Evolutionary conservation across 2,113 vertebrate genomes (phyloP).

Genomic region (Myrmecophaga tridactyla): DNA sequence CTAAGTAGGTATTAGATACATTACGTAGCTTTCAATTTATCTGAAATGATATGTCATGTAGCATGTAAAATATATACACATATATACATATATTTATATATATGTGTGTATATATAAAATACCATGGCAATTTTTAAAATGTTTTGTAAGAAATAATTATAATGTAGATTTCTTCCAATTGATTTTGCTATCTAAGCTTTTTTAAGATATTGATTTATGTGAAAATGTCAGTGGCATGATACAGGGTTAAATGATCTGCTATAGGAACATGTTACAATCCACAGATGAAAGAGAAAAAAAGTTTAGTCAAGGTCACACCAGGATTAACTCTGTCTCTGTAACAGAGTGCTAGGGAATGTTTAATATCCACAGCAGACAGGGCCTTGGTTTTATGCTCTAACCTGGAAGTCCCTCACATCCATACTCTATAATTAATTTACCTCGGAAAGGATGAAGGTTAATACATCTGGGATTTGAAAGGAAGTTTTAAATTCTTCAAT

Average conservation of each 20-base stretch:
- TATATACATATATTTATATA: background rate
- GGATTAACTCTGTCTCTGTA: slow-evolving; percentile 47
- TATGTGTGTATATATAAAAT: background rate
- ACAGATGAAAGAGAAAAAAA: background rate
- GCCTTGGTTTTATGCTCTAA: slow-evolving; percentile 39
- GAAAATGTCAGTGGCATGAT: background rate
- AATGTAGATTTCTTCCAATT: background rate
- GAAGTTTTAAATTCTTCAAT: slow-evolving; percentile 21
- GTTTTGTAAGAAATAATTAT: background rate
- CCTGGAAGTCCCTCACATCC: slow-evolving; percentile 49
- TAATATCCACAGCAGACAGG: slow-evolving; percentile 39
- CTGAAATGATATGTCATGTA: background rate
- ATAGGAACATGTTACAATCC: background rate
- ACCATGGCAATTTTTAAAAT: background rate
- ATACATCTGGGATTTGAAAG: slow-evolving; percentile 43
- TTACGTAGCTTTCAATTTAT: background rate
- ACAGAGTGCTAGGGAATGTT: slow-evolving; percentile 2
- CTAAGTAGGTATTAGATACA: background rate
- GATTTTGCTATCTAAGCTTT: background rate
- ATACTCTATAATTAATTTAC: slow-evolving; percentile 62
- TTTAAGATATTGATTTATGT: background rate
- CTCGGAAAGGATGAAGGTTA: slow-evolving; percentile 54
- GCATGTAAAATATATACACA: background rate
- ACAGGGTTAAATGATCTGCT: background rate
- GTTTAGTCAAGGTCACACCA: slow-evolving; percentile 40